Evolutionary conservation across 2,888 invertebrate species (phyloP).

Genomic region (Timema cristinae): DNA sequence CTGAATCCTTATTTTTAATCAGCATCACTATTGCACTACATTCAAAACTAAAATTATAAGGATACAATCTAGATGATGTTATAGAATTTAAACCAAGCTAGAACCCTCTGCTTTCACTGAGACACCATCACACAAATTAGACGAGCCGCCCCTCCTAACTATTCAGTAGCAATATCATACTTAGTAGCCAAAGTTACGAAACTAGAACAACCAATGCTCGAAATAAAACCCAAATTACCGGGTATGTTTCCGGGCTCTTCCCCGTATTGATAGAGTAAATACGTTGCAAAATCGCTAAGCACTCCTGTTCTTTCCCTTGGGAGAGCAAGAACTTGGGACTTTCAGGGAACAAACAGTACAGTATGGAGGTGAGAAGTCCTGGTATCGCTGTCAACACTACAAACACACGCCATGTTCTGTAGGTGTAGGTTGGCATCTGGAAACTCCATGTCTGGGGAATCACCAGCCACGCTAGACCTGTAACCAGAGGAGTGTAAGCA

Average conservation of each 20-base stretch:
- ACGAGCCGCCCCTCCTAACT: too few relatives aligned
- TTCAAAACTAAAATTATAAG: too few relatives aligned
- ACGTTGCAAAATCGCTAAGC: slow-evolving; percentile 38
- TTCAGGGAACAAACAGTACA: slow-evolving; percentile 40
- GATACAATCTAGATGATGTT: too few relatives aligned
- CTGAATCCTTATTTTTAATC: too few relatives aligned
- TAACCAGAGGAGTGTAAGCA: slow-evolving; percentile 16
- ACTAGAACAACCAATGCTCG: too few relatives aligned
- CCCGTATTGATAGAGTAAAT: slow-evolving; percentile 36
- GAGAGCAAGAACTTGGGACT: slow-evolving; percentile 43
- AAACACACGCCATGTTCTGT: slow-evolving; percentile 43
- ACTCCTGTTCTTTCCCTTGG: slow-evolving; percentile 38
- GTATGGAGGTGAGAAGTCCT: slow-evolving; percentile 39
- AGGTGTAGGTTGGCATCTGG: slow-evolving; percentile 30
- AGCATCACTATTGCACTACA: too few relatives aligned
- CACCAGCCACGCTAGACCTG: slow-evolving; percentile 41
- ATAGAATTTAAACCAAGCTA: too few relatives aligned
- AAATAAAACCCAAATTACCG: slow-evolving; percentile 17
- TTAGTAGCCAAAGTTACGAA: too few relatives aligned
- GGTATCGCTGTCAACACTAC: slow-evolving; percentile 42
- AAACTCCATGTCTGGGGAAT: slow-evolving; percentile 40
- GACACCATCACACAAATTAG: too few relatives aligned
- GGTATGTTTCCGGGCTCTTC: slow-evolving; percentile 19
- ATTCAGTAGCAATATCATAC: too few relatives aligned
- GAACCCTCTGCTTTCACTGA: too few relatives aligned